A percentile compares a stretch with the other conserved stretches of the same genome.
Evolutionary conservation across 2,888 invertebrate genomes (phyloP).

Genomic region (Cryptophagus acutangulus): DNA sequence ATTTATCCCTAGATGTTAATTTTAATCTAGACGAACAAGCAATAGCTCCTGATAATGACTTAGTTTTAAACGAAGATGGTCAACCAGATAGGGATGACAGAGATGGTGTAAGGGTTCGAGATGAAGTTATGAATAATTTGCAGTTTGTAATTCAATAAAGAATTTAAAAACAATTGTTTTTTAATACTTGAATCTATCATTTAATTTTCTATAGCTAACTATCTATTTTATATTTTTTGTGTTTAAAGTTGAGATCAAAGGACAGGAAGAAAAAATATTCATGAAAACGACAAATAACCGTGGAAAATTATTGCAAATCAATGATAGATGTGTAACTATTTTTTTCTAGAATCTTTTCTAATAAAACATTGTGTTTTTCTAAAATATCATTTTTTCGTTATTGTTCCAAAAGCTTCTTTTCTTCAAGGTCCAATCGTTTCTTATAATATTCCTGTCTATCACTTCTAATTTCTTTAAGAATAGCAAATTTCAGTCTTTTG

Average conservation of each 20-base stretch:
- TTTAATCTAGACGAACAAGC: conserved; percentile 1
- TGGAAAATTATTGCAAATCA: conserved; percentile 8
- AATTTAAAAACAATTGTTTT: not conserved
- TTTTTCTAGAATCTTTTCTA: conserved; percentile 2
- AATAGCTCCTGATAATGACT: not conserved
- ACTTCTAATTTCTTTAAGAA: not conserved
- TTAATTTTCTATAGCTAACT: conserved; percentile 6
- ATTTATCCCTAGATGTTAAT: conserved; percentile 12
- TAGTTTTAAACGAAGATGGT: conserved; percentile 2
- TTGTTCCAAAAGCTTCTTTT: conserved; percentile 9
- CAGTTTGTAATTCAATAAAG: conserved; percentile 10
- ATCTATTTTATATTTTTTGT: conserved; percentile 7
- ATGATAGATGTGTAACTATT: conserved; percentile 6
- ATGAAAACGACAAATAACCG: conserved; percentile 2
- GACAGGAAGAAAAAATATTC: conserved; percentile 2
- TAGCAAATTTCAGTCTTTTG: conserved; percentile 11
- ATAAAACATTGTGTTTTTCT: conserved; percentile 7
- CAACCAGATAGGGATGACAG: conserved; percentile 14
- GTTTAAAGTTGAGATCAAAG: not conserved
- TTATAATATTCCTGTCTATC: conserved; percentile 10
- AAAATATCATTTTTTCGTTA: conserved; percentile 1
- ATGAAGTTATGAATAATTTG: conserved; percentile 12
- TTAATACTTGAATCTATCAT: conserved; percentile 2
- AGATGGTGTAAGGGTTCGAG: conserved; percentile 5
- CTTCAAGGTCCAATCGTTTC: conserved; percentile 11